Percentiles rank a stretch among this genome's conserved stretches.
Conservation (phyloP, 1,140 invertebrate genomes). For the Drosophila azteca region DNA sequence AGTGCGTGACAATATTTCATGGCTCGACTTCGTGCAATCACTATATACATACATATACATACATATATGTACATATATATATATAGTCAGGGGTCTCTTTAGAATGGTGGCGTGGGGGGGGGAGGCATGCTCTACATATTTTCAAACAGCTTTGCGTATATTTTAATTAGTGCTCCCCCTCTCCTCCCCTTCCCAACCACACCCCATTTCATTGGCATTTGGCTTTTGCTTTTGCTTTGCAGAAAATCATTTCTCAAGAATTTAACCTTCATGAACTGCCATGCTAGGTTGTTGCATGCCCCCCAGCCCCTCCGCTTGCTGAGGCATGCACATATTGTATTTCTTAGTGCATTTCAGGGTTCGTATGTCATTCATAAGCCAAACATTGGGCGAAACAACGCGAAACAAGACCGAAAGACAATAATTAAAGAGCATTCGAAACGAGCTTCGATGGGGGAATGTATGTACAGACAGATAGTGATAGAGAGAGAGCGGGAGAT, state of each 20-base stretch:
- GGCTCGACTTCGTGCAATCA: slow-evolving; percentile 52
- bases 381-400: slow-evolving; percentile 19
- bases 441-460: background rate
- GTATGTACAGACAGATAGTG: too few relatives aligned
- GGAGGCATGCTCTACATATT: slow-evolving; percentile 63
- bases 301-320: slow-evolving; percentile 29
- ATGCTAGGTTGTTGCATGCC: slow-evolving; percentile 74
- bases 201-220: slow-evolving; percentile 17
- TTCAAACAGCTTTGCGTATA: slow-evolving; percentile 55
- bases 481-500: background rate
- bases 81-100: background rate
- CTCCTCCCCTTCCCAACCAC: too few relatives aligned
- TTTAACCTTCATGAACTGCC: slow-evolving; percentile 78
- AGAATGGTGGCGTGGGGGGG: background rate
- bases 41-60: background rate
- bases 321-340: slow-evolving; percentile 53
- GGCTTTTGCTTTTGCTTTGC: background rate
- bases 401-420: slow-evolving; percentile 42
- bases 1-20: slow-evolving; percentile 74
- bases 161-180: slow-evolving; percentile 60
- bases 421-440: slow-evolving; percentile 46
- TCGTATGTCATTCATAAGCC: slow-evolving; percentile 61
- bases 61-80: too few relatives aligned
- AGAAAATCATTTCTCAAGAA: slow-evolving; percentile 73
- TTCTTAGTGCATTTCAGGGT: slow-evolving; percentile 45